Evolutionary conservation across 2,797 vertebrate genomes (phyloP).

Genomic region (Pangasius macronema): DNA sequence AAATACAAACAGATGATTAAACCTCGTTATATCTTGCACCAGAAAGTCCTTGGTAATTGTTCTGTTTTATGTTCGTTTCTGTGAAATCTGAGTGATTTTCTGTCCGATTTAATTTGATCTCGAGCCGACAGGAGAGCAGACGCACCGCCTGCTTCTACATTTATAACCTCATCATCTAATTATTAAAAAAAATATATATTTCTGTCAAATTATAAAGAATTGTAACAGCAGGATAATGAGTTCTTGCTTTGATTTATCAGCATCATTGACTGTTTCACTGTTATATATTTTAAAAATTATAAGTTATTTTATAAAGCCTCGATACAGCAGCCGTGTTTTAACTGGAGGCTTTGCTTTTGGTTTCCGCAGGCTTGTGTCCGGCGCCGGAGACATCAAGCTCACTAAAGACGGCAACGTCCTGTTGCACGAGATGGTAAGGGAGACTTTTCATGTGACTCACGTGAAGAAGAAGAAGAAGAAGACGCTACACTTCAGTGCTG

Average conservation of each 20-base stretch:
- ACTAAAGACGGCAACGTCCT: slow-evolving; percentile 98
- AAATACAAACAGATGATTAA: not conserved
- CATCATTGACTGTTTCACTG: too few species aligned
- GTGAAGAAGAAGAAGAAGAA: not conserved
- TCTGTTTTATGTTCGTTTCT: too few species aligned
- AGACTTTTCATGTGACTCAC: too few species aligned
- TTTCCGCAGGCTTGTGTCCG: slow-evolving; percentile 89
- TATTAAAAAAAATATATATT: not conserved
- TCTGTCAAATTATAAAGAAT: not conserved
- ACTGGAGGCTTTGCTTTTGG: not conserved
- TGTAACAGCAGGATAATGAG: not conserved
- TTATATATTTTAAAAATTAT: too few species aligned
- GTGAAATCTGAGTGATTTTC: not conserved
- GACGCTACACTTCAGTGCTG: too few species aligned
- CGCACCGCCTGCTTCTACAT: not conserved
- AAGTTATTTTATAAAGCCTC: too few species aligned
- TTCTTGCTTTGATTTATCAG: not conserved
- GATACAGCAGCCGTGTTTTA: not conserved
- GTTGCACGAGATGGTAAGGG: slow-evolving; percentile 93
- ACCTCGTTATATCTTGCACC: not conserved
- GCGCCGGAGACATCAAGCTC: slow-evolving; percentile 94
- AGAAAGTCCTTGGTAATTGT: not conserved
- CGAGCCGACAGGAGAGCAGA: not conserved
- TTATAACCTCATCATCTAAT: not conserved
- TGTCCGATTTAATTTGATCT: not conserved